These are phyloP conservation scores for Mus minutoides DNA, from an alignment of 2,797 vertebrate species.

Conservation along the genomic window DNA sequence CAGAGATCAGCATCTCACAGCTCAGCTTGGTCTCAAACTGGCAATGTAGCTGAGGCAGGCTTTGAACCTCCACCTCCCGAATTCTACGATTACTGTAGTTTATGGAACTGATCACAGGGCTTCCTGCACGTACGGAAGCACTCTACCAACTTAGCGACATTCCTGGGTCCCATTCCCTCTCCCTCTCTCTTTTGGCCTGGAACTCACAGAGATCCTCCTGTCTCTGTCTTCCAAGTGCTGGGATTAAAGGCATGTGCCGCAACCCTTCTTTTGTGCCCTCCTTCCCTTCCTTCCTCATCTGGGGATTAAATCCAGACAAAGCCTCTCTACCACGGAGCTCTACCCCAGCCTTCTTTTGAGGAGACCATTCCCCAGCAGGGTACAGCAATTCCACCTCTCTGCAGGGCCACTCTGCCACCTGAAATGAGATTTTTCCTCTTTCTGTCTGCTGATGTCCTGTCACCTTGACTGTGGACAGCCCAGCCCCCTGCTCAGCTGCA, in stretches of 20 bases:
- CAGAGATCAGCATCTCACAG: no score
- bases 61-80: background rate
- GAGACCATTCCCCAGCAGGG: background rate
- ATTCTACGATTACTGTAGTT: background rate
- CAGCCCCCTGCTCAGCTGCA: background rate
- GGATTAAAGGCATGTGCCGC: background rate
- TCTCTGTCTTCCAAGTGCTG: background rate
- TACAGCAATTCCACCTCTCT: background rate
- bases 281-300: no score
- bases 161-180: background rate
- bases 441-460: background rate
- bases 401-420: no score
- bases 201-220: background rate
- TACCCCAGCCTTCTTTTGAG: background rate
- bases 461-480: background rate
- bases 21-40: background rate
- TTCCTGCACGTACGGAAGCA: background rate
- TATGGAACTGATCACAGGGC: background rate
- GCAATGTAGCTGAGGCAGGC: background rate
- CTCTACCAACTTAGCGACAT: background rate
- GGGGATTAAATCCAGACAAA: background rate
- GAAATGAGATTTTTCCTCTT: background rate
- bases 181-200: background rate
- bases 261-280: background rate
- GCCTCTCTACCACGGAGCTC: background rate